phyloP scores from a whole-genome alignment of 1,140 invertebrate genomes.

The Camponotus pennsylvanicus region DNA sequence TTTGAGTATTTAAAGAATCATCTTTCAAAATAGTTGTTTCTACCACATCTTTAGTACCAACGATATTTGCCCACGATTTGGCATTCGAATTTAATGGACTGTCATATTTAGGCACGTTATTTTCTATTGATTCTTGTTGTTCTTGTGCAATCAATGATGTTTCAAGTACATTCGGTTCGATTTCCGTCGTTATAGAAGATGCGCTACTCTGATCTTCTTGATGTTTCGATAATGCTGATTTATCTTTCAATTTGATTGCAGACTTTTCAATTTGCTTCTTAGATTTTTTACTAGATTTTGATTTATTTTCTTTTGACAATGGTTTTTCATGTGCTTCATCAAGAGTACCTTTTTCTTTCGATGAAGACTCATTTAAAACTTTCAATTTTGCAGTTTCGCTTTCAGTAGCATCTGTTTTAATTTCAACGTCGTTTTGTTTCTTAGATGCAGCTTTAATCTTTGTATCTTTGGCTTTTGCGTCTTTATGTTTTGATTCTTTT shows the following conservation, averaged over 20 bases:
- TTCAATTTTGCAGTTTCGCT: background rate
- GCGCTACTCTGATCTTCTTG: conserved; percentile 25
- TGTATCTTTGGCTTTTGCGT: conserved; percentile 5
- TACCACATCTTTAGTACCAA: conserved; percentile 52
- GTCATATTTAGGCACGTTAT: conserved; percentile 42
- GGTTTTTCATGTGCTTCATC: background rate
- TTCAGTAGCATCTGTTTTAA: background rate
- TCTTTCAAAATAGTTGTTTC: background rate
- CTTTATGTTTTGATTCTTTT: conserved; percentile 37
- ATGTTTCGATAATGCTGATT: conserved; percentile 1
- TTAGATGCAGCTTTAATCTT: conserved; percentile 10
- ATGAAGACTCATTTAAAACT: background rate
- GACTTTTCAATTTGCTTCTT: conserved; percentile 53
- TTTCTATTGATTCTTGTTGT: background rate
- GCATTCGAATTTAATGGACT: conserved; percentile 54
- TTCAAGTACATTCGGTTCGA: background rate
- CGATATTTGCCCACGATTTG: conserved; percentile 75
- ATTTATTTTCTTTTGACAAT: conserved; percentile 19
- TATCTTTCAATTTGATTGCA: conserved; percentile 1
- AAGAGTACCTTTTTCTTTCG: background rate
- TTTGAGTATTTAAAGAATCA: background rate
- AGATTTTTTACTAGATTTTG: conserved; percentile 28
- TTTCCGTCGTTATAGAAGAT: background rate
- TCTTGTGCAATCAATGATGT: conserved; percentile 10
- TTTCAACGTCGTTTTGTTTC: conserved; percentile 26